phyloP scores from a whole-genome alignment of 2,113 vertebrate species.

The Paramormyrops kingsleyae region DNA sequence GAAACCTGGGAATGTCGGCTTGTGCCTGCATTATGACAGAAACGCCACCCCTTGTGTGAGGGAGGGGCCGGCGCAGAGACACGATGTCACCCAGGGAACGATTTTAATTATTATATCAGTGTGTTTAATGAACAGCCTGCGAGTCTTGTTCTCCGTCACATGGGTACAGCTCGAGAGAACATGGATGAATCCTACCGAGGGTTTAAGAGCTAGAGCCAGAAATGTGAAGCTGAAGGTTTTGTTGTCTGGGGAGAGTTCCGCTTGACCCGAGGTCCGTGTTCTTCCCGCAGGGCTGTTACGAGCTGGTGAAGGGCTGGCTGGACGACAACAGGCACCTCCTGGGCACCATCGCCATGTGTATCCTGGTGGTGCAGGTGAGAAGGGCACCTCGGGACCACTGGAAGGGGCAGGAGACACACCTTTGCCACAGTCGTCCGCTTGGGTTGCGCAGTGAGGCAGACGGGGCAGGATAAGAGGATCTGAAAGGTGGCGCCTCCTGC shows the following conservation, averaged over 20 bases:
- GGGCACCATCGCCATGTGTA: constrained; percentile 83
- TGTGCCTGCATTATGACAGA: not conserved
- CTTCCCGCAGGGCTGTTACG: constrained; percentile 79
- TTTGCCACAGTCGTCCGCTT: not conserved
- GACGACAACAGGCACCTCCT: constrained; percentile 90
- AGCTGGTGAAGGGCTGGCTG: constrained; percentile 87
- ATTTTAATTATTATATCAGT: not conserved
- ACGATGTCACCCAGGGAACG: not conserved
- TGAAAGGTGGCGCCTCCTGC: not conserved
- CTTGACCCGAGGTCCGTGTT: not conserved
- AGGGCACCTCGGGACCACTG: not conserved
- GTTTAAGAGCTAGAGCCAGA: not conserved
- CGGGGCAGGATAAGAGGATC: not conserved
- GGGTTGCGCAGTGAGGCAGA: not conserved
- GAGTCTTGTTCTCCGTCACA: not conserved
- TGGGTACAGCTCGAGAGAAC: not conserved
- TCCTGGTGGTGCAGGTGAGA: constrained; percentile 89
- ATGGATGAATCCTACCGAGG: not conserved
- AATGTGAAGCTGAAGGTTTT: not conserved
- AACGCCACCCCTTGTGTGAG: not conserved
- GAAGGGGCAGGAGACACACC: not conserved
- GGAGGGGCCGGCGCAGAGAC: not conserved
- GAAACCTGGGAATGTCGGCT: not conserved
- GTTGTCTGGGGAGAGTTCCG: not conserved
- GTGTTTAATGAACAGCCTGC: not conserved